Evolutionary conservation across 2,113 vertebrate species (phyloP), one percentile per base, ranked within the genome.

Genomic region (Bubo blakistoni): DNA sequence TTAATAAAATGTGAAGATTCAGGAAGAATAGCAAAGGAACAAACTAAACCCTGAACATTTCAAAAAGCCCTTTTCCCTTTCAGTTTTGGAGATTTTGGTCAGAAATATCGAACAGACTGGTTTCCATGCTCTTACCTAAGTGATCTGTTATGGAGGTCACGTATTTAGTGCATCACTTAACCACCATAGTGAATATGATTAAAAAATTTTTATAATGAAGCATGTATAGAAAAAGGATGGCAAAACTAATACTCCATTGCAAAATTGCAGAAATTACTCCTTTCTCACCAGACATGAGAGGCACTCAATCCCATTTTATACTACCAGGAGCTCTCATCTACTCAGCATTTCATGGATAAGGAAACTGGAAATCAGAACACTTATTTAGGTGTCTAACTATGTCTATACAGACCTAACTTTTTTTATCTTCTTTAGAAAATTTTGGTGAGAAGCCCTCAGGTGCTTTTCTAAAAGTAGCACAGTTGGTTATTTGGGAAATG

Each of bases 11-110:
- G 1, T 52, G 42, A 66, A 89, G 25, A 66, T 81, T 74, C 13
- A 40, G n/a, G 16, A 70, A 81, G 16, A 81, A 77, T 17, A 6
- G 0, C 27, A 89, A 73, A 61, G 18, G 16, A 89, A 52, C 7
- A 92, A 88, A 47, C 6, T 32, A 73, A 86, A 54, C 3, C 4
- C 16, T 26, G 11, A 65, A 19, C 4, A 57, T 73, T 84, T 66
- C 0, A 74, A 36, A 81, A 91, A 47, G 10, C 0, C 0, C 4
- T 15, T 54, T 79, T 54, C 6, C 3, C 40, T 83, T 78, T 55
- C 4, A 32, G 7, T 76, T 91, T 76, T 27, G 4, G 21, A 40
- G 18, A 65, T 71, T 71, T 86, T 49, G 8, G 10, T 52, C 9
- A 83, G 63, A 91, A 61, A 46, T 30, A 0, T 42, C 55, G 11